phyloP scores from a whole-genome alignment of 2,888 invertebrate genomes.

The Endomychus coccineus region DNA sequence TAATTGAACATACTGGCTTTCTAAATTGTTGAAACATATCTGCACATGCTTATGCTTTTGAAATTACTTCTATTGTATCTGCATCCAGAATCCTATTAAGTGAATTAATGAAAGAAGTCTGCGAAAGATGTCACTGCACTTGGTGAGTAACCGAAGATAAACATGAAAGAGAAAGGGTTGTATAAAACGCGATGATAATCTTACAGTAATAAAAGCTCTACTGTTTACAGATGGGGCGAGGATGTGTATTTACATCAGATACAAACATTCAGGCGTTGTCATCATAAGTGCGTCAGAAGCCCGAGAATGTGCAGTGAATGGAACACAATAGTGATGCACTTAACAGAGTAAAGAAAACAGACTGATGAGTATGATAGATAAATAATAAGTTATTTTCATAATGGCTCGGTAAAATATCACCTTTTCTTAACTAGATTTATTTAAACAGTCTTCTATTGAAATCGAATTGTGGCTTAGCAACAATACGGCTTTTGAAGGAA shows the following conservation, averaged over 20 bases:
- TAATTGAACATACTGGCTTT: too few species aligned
- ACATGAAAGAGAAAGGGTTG: conserved; percentile 27
- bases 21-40: too few species aligned
- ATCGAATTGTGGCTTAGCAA: too few species aligned
- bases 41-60: too few species aligned
- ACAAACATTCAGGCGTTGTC: conserved; percentile 23
- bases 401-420: conserved; percentile 21
- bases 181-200: conserved; percentile 29
- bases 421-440: conserved; percentile 16
- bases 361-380: conserved; percentile 31
- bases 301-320: conserved; percentile 20
- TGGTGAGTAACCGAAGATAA: conserved; percentile 21
- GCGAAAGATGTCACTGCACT: too few species aligned
- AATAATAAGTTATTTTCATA: conserved; percentile 27
- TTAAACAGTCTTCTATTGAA: too few species aligned
- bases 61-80: too few species aligned
- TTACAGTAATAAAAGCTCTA: conserved; percentile 26
- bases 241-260: conserved; percentile 15
- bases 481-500: too few species aligned
- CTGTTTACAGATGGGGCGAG: conserved; percentile 27
- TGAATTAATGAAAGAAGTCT: too few species aligned
- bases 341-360: conserved; percentile 28
- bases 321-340: conserved; percentile 26
- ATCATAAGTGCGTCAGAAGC: conserved; percentile 20
- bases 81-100: too few species aligned